Base-by-base conservation (phyloP, 2,888 invertebrate species). In the Willowsia nigromaculata region DNA sequence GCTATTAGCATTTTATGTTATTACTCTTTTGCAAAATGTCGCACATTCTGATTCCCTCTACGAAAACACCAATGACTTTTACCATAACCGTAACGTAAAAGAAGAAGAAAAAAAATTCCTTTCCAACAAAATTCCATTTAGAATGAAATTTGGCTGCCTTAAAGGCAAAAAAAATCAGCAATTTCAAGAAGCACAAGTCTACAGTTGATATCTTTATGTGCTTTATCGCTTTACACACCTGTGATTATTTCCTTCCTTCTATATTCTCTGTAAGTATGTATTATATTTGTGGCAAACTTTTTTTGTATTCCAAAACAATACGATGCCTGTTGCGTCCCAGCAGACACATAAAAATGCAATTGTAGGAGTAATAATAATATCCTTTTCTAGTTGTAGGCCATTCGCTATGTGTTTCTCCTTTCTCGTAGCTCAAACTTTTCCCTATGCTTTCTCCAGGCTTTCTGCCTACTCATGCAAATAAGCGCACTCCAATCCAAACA, bases 271-370 rank as follows among this genome's bases (percentile, higher is more conserved):
- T n/a, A n/a, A n/a, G n/a, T n/a, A n/a, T n/a, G n/a, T 53, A 15
- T n/a, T 53, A 53, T 53, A 53, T 4, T 13, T 53, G 59, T 59
- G 68, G 4, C 33, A 40, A 68, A 40, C 37, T 13, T 62, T 62
- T 27, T 62, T n/a, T 13, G 6, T 13, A 37, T 37, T 11, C 37
- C 37, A 43, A 40, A 74, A 74, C 71, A 74, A 74, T 78, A 33
- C 53, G 53, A 30, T 68, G 86, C 86, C 86, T 86, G 86, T 86
- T 86, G 86, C 86, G 80, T 80, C 86, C 80, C 86, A 37, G 37
- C 6, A 80, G 86, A 86, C 86, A 53, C 86, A 86, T 86, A 86
- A 86, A 86, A 86, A 33, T 86, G 81, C 81, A 81, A 87, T 87
- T 53, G 87, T 86, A 86, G 86, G 80, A 50, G 80, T 53, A 86